Percentiles rank a stretch among this genome's conserved stretches.
Evolutionary conservation across 2,797 vertebrate genomes (phyloP).

Genomic region (Siniperca undulata): DNA sequence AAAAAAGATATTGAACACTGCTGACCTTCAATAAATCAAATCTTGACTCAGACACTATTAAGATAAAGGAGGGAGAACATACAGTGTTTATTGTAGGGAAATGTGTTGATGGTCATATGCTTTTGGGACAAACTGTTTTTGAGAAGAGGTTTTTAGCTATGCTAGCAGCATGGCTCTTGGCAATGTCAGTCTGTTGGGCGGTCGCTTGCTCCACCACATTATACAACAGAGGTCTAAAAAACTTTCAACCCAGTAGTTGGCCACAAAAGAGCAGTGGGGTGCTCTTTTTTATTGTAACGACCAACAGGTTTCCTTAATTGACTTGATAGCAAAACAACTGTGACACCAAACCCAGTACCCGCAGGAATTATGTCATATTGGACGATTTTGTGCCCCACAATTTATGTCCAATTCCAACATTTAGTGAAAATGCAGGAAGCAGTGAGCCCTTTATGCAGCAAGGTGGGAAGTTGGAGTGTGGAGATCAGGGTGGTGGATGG

Average conservation of each 20-base stretch:
- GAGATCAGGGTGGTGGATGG: background rate
- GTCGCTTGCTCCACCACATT: too few species aligned
- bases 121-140: too few species aligned
- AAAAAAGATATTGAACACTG: slow-evolving; percentile 34
- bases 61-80: slow-evolving; percentile 37
- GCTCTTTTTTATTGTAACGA: background rate
- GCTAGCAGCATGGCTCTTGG: too few species aligned
- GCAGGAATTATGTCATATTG: background rate
- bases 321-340: background rate
- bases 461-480: background rate
- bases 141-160: too few species aligned
- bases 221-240: background rate
- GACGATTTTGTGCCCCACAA: background rate
- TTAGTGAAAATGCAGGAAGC: background rate
- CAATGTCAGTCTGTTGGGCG: too few species aligned
- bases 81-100: background rate
- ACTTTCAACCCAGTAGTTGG: background rate
- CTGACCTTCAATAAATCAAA: slow-evolving; percentile 58
- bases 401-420: background rate
- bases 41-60: slow-evolving; percentile 29
- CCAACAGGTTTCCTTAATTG: background rate
- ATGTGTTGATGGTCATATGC: too few species aligned
- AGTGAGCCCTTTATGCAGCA: background rate
- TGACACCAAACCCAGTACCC: background rate
- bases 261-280: background rate